Evolutionary conservation across 2,888 invertebrate species (phyloP).

Genomic region (Scaeva pyrastri): DNA sequence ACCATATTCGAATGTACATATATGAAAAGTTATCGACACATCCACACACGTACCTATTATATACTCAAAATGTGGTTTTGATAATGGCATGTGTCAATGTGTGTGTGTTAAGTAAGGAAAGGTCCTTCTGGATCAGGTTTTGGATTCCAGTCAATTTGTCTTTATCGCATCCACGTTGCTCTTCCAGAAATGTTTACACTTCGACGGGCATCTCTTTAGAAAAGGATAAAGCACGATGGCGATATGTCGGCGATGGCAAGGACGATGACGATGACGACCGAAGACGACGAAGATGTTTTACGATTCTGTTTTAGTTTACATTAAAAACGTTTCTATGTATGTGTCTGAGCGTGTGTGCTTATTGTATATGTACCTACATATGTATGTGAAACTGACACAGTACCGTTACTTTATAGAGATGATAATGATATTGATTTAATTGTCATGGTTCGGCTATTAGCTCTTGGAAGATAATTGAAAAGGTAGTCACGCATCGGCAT

Average conservation of each 20-base stretch:
- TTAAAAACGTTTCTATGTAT: too few species aligned
- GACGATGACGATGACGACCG: not conserved
- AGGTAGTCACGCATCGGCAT: slow-evolving; percentile 62
- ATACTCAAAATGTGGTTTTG: too few species aligned
- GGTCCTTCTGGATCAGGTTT: slow-evolving; percentile 25
- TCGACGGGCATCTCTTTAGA: slow-evolving; percentile 30
- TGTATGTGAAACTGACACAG: too few species aligned
- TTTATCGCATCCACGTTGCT: slow-evolving; percentile 46
- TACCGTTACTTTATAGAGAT: not conserved
- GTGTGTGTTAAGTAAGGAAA: slow-evolving; percentile 34
- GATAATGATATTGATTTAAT: slow-evolving; percentile 63
- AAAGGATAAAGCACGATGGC: slow-evolving; percentile 15
- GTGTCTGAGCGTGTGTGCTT: too few species aligned
- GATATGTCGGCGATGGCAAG: too few species aligned
- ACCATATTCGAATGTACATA: not conserved
- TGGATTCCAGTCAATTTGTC: slow-evolving; percentile 61
- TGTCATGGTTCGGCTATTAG: slow-evolving; percentile 50
- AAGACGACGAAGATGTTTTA: slow-evolving; percentile 24
- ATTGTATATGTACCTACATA: too few species aligned
- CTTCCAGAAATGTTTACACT: slow-evolving; percentile 63
- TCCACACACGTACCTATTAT: not conserved
- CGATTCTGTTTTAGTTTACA: slow-evolving; percentile 11
- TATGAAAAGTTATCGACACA: not conserved
- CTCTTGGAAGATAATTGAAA: slow-evolving; percentile 57
- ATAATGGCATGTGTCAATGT: too few species aligned